Conservation (phyloP, 2,797 vertebrate species). For the Alca torda region DNA sequence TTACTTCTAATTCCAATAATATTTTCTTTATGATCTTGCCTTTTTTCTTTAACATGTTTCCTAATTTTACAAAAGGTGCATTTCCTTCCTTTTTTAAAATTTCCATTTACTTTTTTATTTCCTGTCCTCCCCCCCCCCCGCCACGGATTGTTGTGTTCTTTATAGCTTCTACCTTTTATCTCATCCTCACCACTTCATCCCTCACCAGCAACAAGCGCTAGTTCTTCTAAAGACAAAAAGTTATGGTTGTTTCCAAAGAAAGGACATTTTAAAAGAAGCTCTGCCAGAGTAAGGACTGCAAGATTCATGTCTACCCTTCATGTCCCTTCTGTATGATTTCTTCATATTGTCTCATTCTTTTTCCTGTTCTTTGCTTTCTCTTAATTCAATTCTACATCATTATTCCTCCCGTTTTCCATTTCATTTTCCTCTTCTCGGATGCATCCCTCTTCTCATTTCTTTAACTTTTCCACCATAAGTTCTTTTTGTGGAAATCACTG, state of each 20-base stretch:
- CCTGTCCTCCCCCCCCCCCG: rapidly evolving
- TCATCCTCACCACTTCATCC: background rate
- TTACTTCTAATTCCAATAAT: background rate
- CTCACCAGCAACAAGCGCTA: background rate
- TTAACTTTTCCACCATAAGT: background rate
- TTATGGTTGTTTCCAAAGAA: background rate
- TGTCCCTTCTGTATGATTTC: background rate
- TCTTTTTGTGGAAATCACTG: background rate
- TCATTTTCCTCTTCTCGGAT: background rate
- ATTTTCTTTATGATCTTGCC: background rate
- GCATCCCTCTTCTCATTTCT: background rate
- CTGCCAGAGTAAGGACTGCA: background rate
- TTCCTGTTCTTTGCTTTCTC: background rate
- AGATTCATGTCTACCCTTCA: background rate
- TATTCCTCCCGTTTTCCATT: background rate
- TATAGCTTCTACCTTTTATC: background rate
- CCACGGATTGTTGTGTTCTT: background rate
- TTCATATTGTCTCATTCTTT: background rate
- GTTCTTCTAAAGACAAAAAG: background rate
- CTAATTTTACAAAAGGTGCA: background rate
- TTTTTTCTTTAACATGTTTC: background rate
- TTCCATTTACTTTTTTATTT: background rate
- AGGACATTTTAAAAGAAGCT: background rate
- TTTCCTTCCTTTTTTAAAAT: background rate
- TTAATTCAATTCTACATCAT: background rate